Evolutionary conservation across 2,888 invertebrate species (phyloP).

Genomic region (Lissonota sp.): DNA sequence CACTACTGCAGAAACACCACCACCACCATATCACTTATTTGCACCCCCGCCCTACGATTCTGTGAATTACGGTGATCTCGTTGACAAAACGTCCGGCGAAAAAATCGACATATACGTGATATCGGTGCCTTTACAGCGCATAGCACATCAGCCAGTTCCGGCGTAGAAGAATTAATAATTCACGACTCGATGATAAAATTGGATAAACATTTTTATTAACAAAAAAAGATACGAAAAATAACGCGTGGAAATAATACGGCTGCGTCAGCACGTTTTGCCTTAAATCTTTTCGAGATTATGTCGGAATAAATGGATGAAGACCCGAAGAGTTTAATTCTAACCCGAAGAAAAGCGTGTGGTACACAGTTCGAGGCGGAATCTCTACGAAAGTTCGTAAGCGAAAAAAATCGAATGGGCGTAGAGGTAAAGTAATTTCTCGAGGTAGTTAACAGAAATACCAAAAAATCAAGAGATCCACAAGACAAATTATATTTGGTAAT

Average conservation of each 20-base stretch:
- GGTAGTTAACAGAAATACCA: too few relatives aligned
- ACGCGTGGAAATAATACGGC: not conserved
- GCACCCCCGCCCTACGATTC: constrained; percentile 86
- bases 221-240: constrained; percentile 11
- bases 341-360: too few relatives aligned
- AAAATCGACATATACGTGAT: constrained; percentile 84
- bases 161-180: constrained; percentile 51
- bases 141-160: constrained; percentile 74
- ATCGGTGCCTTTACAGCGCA: constrained; percentile 82
- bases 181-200: constrained; percentile 25
- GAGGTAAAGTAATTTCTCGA: too few relatives aligned
- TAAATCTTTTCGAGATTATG: too few relatives aligned
- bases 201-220: constrained; percentile 9
- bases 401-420: too few relatives aligned
- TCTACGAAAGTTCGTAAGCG: too few relatives aligned
- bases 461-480: too few relatives aligned
- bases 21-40: constrained; percentile 86
- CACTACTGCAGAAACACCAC: constrained; percentile 82
- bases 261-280: too few relatives aligned
- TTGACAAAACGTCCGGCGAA: constrained; percentile 79
- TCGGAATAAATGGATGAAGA: too few relatives aligned
- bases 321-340: too few relatives aligned
- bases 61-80: constrained; percentile 82
- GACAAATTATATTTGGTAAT: too few relatives aligned
- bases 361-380: too few relatives aligned